Conservation (phyloP, 2,888 invertebrate genomes). For the Dysmachus trigonus region DNA sequence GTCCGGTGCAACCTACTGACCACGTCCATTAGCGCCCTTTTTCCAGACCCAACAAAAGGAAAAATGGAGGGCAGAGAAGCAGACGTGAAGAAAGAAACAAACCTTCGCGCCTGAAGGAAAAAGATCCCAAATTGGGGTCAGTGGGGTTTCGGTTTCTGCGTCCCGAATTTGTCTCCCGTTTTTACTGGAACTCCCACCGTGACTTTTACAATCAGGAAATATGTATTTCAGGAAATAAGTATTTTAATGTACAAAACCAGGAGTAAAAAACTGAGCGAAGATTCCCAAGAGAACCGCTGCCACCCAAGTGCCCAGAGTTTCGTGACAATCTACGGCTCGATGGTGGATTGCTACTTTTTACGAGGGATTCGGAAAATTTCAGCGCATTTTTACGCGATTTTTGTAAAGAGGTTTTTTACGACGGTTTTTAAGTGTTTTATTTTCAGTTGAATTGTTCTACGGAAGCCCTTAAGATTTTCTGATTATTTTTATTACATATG, state of each 20-base stretch:
- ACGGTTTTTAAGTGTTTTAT: neutral
- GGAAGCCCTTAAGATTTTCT: neutral
- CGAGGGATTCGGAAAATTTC: neutral
- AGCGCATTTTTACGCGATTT: neutral
- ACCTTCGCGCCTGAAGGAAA: neutral
- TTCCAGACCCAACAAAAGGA: neutral
- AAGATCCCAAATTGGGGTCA: neutral
- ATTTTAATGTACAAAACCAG: neutral
- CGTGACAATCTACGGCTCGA: neutral
- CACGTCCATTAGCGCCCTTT: neutral
- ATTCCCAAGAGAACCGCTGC: neutral
- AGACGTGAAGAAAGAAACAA: neutral
- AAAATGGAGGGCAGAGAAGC: neutral
- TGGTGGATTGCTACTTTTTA: neutral
- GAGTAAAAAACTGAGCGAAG: neutral
- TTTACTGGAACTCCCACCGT: neutral
- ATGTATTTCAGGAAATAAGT: neutral
- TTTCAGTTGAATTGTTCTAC: neutral
- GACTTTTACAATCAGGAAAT: neutral
- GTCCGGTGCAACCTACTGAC: neutral
- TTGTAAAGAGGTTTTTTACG: neutral
- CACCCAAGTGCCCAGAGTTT: neutral
- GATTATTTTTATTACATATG: neutral
- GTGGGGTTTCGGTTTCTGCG: neutral
- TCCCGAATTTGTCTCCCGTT: neutral